Evolutionary conservation across 2,113 vertebrate genomes (phyloP).

Genomic region (Scytalopus superciliaris): DNA sequence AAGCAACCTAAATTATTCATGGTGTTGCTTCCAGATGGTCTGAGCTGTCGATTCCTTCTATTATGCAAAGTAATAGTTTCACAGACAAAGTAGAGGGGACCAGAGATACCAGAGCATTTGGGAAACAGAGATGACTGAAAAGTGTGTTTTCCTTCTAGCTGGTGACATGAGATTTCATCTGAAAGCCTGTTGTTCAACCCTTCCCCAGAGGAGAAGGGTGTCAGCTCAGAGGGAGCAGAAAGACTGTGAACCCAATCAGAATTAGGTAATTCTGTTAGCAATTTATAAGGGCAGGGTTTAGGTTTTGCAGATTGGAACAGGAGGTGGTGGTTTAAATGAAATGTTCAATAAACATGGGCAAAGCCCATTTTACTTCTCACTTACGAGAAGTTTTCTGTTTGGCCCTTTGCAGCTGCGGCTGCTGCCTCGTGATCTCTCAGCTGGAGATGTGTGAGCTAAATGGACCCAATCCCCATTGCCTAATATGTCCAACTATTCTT

Average conservation of each 20-base stretch:
- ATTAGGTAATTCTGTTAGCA: background rate
- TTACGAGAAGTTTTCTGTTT: background rate
- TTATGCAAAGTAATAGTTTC: background rate
- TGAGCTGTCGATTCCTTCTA: background rate
- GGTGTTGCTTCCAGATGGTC: background rate
- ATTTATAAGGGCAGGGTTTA: background rate
- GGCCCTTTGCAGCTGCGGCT: background rate
- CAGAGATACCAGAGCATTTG: background rate
- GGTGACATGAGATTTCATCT: background rate
- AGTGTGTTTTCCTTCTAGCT: background rate
- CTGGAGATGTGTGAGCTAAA: background rate
- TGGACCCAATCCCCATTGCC: background rate
- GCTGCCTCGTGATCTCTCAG: background rate
- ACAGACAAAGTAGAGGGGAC: background rate
- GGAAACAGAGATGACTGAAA: background rate
- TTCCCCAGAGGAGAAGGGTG: background rate
- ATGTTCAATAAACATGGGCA: background rate
- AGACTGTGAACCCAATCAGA: background rate
- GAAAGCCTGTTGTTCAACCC: background rate
- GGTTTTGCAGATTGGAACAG: background rate
- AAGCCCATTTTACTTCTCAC: background rate
- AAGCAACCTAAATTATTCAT: background rate
- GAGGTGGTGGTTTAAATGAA: background rate
- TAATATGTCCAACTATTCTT: conserved; percentile 17
- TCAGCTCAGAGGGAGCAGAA: background rate